Evolutionary conservation across 2,113 vertebrate genomes (phyloP).

Genomic region (Megatriorchis doriae): DNA sequence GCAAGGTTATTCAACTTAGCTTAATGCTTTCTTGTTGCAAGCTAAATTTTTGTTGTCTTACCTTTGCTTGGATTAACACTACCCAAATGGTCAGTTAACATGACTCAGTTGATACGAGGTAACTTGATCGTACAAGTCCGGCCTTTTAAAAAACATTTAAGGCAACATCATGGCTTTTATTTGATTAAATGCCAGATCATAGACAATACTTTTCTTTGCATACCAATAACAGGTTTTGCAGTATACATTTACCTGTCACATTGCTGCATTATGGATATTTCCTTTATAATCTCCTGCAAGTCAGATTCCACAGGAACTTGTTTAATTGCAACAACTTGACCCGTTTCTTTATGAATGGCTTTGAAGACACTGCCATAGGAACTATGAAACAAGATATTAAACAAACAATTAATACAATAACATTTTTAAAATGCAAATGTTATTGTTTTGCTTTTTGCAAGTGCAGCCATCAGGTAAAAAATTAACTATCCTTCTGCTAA

Average conservation of each 20-base stretch:
- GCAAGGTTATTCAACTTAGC: background rate
- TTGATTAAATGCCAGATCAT: background rate
- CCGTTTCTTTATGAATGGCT: constrained; percentile 91
- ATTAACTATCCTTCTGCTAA: background rate
- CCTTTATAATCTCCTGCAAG: constrained; percentile 96
- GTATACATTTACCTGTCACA: constrained; percentile 84
- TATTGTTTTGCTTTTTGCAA: background rate
- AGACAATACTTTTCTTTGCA: background rate
- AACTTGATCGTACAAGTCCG: constrained; percentile 1
- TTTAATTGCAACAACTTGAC: constrained; percentile 94
- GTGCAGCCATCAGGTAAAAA: background rate
- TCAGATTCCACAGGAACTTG: constrained; percentile 97
- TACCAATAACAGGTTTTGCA: fast-evolving
- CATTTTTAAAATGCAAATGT: background rate
- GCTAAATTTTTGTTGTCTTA: background rate
- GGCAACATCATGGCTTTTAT: background rate
- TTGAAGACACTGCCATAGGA: constrained; percentile 96
- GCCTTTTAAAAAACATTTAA: constrained; percentile 52
- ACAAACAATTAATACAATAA: background rate
- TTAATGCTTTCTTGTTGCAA: background rate
- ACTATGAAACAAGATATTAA: constrained; percentile 61
- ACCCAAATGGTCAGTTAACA: background rate
- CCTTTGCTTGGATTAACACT: background rate
- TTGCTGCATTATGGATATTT: constrained; percentile 97
- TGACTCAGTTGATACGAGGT: background rate